Percentiles rank a stretch among this genome's conserved stretches.
These are phyloP conservation scores for Corydoras maculifer DNA, from an alignment of 2,113 vertebrate species.

Conservation along the genomic window DNA sequence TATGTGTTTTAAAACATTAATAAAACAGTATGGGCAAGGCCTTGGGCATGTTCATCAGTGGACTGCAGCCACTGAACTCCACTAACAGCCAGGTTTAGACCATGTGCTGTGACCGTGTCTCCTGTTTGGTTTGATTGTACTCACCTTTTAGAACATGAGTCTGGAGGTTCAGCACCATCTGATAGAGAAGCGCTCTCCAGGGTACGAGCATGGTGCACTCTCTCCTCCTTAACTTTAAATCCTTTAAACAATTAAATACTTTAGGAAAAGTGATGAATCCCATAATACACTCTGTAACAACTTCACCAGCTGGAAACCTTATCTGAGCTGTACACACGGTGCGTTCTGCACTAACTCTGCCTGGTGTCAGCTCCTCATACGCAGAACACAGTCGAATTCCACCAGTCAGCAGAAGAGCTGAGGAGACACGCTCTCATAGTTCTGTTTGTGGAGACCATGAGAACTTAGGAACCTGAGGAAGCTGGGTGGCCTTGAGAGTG, in stretches of 20 bases:
- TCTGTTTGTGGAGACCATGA: no score
- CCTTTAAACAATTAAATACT: not conserved
- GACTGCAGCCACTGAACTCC: no score
- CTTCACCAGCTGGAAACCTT: not conserved
- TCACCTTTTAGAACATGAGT: slow-evolving; percentile 48
- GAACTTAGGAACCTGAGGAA: no score
- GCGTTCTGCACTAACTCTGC: no score
- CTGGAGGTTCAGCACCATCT: slow-evolving; percentile 49
- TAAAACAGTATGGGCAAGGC: no score
- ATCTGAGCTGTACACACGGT: not conserved
- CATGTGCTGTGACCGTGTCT: not conserved
- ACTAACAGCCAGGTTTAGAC: not conserved
- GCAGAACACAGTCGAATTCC: no score
- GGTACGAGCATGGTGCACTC: slow-evolving; percentile 44
- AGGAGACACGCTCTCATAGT: no score
- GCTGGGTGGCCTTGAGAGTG: no score
- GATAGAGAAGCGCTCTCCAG: slow-evolving; percentile 53
- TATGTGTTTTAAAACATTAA: not conserved
- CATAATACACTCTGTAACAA: not conserved
- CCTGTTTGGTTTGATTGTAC: not conserved
- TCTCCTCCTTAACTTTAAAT: not conserved
- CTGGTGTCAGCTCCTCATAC: no score
- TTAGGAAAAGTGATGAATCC: not conserved
- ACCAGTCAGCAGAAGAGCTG: no score
- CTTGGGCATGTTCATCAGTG: no score